Evolutionary conservation across 37 sponge, comb jelly and placozoan genomes (phyloP).

Genomic region (Hormiphora californensis): DNA sequence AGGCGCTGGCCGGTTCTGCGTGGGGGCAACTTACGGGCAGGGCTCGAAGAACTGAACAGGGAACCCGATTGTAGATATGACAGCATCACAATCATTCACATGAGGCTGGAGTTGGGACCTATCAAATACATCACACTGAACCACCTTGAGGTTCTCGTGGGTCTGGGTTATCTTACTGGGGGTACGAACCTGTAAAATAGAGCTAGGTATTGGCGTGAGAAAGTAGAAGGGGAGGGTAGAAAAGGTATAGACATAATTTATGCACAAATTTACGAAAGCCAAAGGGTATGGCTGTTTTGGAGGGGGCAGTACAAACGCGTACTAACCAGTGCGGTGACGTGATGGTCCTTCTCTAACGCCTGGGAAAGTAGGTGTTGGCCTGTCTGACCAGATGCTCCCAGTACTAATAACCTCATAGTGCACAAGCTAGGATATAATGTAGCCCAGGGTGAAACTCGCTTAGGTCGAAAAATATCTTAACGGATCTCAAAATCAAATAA

Average conservation of each 20-base stretch:
- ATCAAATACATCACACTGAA: neutral
- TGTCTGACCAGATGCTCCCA: slow-evolving; percentile 10
- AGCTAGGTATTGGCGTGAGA: too few relatives aligned
- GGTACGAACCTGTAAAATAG: neutral
- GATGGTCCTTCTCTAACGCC: slow-evolving; percentile 5
- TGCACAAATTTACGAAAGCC: too few relatives aligned
- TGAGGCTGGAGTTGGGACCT: neutral
- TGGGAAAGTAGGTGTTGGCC: neutral
- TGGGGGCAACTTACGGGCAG: neutral
- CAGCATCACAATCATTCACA: neutral
- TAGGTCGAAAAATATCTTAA: too few relatives aligned
- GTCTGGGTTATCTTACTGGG: neutral
- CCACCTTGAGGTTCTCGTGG: neutral
- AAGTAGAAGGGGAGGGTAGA: too few relatives aligned
- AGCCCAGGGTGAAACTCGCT: too few relatives aligned
- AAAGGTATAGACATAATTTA: too few relatives aligned
- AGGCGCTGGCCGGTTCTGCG: neutral
- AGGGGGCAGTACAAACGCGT: too few relatives aligned
- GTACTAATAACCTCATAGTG: neutral
- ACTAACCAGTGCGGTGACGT: slow-evolving; percentile 32
- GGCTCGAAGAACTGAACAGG: neutral
- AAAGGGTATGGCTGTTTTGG: too few relatives aligned
- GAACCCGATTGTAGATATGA: neutral
- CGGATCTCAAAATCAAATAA: too few relatives aligned
- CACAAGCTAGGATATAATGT: too few relatives aligned